phyloP scores from a whole-genome alignment of 1,140 invertebrate species.

The Pectinophora gossypiella region DNA sequence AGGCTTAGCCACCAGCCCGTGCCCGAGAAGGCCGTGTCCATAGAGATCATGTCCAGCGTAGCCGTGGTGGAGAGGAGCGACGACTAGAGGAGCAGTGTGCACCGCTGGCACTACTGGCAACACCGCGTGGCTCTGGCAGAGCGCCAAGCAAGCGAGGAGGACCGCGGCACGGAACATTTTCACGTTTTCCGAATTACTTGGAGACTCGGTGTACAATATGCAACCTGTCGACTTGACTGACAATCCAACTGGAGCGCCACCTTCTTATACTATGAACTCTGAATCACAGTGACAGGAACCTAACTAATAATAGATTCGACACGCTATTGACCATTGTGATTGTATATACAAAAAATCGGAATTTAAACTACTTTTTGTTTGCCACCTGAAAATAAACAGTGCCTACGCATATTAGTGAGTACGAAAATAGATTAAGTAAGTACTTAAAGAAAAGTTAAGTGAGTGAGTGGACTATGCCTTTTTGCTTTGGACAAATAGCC shows the following conservation, averaged over 20 bases:
- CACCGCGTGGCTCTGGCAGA: slow-evolving; percentile 39
- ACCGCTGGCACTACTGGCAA: slow-evolving; percentile 30
- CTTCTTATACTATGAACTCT: slow-evolving; percentile 49
- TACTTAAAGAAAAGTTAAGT: no score
- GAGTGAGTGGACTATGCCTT: no score
- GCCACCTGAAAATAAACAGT: neutral
- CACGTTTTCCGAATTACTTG: slow-evolving; percentile 7
- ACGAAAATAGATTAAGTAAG: no score
- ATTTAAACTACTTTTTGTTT: slow-evolving; percentile 15
- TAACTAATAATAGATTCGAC: slow-evolving; percentile 43
- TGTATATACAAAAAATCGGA: slow-evolving; percentile 35
- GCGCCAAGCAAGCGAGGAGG: slow-evolving; percentile 32
- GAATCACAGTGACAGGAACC: slow-evolving; percentile 50
- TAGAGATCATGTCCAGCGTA: slow-evolving; percentile 16
- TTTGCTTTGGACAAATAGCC: no score
- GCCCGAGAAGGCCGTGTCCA: neutral
- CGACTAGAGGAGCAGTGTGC: slow-evolving; percentile 24
- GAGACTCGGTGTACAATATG: neutral
- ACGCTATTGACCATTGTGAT: slow-evolving; percentile 45
- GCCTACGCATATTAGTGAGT: no score
- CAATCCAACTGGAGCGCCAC: slow-evolving; percentile 10
- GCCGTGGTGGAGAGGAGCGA: slow-evolving; percentile 22
- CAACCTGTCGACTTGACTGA: slow-evolving; percentile 27
- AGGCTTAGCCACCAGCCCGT: slow-evolving; percentile 13
- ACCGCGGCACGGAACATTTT: slow-evolving; percentile 40